Percentiles rank a stretch among this genome's conserved stretches.
phyloP scores from a whole-genome alignment of 2,113 vertebrate genomes.

The Sylvietta virens region DNA sequence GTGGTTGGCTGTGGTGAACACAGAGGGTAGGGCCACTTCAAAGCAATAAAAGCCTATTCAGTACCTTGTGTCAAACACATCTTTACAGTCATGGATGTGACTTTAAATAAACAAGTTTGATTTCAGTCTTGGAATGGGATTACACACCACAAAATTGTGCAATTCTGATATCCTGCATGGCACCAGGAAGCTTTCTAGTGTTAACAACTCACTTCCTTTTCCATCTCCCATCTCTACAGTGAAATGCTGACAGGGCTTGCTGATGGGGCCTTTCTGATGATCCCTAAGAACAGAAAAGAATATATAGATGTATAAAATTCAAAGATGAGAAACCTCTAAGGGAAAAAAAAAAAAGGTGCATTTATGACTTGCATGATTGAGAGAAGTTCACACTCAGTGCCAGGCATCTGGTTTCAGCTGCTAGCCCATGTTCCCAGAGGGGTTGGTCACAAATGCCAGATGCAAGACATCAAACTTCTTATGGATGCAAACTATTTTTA shows the following conservation, averaged over 20 bases:
- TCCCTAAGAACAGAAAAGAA: neutral
- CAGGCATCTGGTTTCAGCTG: neutral
- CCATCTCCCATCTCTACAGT: neutral
- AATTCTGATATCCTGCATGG: neutral
- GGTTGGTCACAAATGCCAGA: neutral
- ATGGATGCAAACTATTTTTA: constrained; percentile 1
- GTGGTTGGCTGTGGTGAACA: neutral
- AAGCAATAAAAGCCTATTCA: neutral
- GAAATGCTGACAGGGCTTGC: neutral
- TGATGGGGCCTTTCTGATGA: neutral
- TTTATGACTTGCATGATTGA: neutral
- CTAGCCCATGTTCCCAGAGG: neutral
- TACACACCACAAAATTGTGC: neutral
- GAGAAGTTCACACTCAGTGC: neutral
- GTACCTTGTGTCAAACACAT: neutral
- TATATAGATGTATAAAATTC: neutral
- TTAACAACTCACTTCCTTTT: neutral
- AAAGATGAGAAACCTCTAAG: neutral
- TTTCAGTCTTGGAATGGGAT: neutral
- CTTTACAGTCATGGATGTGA: neutral
- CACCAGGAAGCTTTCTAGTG: neutral
- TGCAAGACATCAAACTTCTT: neutral
- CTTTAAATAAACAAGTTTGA: neutral
- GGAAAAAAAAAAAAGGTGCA: fast-evolving
- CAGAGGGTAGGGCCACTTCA: neutral